phyloP scores from a whole-genome alignment of 2,797 vertebrate genomes.

The Poecilia velifera region DNA sequence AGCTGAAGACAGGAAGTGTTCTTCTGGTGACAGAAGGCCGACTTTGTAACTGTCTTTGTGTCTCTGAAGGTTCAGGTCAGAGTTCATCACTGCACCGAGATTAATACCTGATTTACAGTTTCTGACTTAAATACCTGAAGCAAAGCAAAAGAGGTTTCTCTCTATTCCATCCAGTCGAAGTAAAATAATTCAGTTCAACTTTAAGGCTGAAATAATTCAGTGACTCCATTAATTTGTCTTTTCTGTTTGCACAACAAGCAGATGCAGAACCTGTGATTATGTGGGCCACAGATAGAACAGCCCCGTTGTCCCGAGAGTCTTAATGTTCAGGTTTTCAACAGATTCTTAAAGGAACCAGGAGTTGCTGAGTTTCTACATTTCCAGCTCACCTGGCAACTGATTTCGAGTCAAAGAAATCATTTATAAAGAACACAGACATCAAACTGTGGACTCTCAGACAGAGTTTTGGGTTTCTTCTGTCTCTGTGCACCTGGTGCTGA shows the following conservation, averaged over 20 bases:
- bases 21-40: too few species aligned
- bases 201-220: neutral
- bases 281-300: neutral
- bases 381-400: neutral
- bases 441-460: neutral
- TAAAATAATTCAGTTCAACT: neutral
- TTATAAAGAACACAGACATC: neutral
- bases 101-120: too few species aligned
- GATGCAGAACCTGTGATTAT: neutral
- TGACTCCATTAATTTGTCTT: neutral
- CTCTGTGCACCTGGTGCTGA: neutral
- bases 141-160: too few species aligned
- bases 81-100: too few species aligned
- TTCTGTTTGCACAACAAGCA: neutral
- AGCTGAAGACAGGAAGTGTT: too few species aligned
- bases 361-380: neutral
- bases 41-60: too few species aligned
- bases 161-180: neutral
- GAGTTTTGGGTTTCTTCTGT: neutral
- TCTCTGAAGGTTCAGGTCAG: too few species aligned
- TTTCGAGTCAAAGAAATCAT: neutral
- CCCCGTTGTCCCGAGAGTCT: neutral
- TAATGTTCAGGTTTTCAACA: neutral
- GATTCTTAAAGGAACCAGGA: neutral
- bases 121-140: too few species aligned